phyloP scores from a whole-genome alignment of 2,888 invertebrate species.

The Nephrotoma flavescens region DNA sequence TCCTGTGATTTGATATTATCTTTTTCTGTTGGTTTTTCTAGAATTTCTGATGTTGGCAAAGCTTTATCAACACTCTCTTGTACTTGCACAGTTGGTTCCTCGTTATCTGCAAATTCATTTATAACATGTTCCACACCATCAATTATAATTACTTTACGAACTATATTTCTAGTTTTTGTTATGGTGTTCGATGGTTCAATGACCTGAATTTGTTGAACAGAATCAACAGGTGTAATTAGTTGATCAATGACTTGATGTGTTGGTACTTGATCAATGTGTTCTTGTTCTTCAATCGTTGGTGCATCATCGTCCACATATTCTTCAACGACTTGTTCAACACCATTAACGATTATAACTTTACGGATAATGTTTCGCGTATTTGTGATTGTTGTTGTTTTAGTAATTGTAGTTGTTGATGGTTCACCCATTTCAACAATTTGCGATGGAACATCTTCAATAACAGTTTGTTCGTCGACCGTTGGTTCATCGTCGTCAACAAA shows the following conservation, averaged over 20 bases:
- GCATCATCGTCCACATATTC: slow-evolving; percentile 23
- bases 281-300: slow-evolving; percentile 18
- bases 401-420: neutral
- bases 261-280: neutral
- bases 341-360: neutral
- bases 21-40: neutral
- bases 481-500: neutral
- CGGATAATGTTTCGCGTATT: neutral
- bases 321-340: slow-evolving; percentile 18
- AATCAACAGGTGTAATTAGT: neutral
- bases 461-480: neutral
- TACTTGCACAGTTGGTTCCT: neutral
- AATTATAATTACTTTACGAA: neutral
- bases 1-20: neutral
- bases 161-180: neutral
- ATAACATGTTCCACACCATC: neutral
- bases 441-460: neutral
- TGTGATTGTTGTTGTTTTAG: neutral
- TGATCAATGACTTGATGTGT: neutral
- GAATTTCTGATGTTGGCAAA: neutral
- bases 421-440: neutral
- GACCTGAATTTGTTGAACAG: neutral
- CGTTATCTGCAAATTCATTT: neutral
- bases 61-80: neutral
- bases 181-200: neutral